Base-by-base conservation (phyloP, 1,140 invertebrate genomes). In the Micrasema minimum region DNA sequence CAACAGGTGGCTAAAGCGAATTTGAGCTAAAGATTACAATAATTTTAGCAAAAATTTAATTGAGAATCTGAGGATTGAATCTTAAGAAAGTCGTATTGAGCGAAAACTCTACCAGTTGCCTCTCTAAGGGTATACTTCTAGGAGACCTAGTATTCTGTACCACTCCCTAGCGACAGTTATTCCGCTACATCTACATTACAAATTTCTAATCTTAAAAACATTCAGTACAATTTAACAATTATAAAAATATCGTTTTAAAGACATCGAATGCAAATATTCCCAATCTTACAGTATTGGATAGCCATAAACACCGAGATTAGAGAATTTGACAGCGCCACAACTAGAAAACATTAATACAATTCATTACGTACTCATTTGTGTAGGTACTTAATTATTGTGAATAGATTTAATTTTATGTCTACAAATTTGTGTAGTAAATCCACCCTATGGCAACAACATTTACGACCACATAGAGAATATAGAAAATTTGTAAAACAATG, bases 171-270 rank as follows among this genome's bases (percentile, higher is more conserved):
- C 51, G 18, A 31, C 23, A 55, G 20, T 46, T 65, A 65, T 43
- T 65, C 50, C 64, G 45, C 46, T 68, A 61, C 61, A 70, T 75
- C 66, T 72, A 75, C 66, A 70, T 59, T 73, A 65, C 67, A 69
- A 74, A 43, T 74, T 64, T 66, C 37, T 71, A 55, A 69, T 64
- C 46, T 75, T 75, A 71, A 75, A 66, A 75, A 75, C 74, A 75
- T 75, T 75, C 70, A 75, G 73, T 75, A 75, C 70, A 72, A 71
- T 69, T 67, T 72, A 75, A 75, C 74, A 75, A 72, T 72, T 75
- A 75, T 72, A 75, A 75, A 75, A 75, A 75, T 75, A 75, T 75
- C 74, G 72, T 75, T 75, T 75, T 48, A 75, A 75, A 75, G 69
- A 75, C 74, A 75, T 70, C 74, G 70, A 72, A 75, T 69, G 61